A percentile compares a stretch with the other conserved stretches of the same genome.
phyloP scores from a whole-genome alignment of 1,140 invertebrate species.

The Neodiprion virginianus region DNA sequence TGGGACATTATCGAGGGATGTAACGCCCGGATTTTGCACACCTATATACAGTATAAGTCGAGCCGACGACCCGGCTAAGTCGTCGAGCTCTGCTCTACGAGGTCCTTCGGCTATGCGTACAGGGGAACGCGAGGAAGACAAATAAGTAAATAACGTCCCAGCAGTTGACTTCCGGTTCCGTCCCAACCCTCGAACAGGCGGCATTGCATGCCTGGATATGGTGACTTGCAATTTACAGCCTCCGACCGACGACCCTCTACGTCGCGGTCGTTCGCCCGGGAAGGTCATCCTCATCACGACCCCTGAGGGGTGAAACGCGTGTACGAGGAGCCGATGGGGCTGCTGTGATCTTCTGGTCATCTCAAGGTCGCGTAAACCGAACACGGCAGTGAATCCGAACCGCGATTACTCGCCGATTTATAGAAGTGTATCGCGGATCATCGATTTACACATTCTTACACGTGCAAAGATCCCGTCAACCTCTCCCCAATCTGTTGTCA shows the following conservation, averaged over 20 bases:
- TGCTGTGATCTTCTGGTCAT: background rate
- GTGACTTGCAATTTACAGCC: conserved; percentile 7
- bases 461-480: no score
- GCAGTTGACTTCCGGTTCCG: background rate
- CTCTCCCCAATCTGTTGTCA: no score
- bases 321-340: background rate
- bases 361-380: background rate
- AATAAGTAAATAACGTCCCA: background rate
- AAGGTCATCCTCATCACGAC: conserved; percentile 2
- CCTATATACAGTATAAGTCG: no score
- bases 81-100: background rate
- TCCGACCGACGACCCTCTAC: background rate
- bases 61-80: no score
- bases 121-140: background rate
- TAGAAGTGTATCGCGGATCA: background rate
- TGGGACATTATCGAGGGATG: no score
- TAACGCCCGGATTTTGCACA: no score
- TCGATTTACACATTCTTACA: background rate
- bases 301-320: background rate
- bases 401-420: background rate
- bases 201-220: background rate
- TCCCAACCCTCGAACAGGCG: background rate
- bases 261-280: background rate
- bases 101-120: background rate
- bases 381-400: background rate